Evolutionary conservation across 2,888 invertebrate genomes (phyloP), one percentile per base, ranked within the genome.

Genomic region (Eupsilia transversa): DNA sequence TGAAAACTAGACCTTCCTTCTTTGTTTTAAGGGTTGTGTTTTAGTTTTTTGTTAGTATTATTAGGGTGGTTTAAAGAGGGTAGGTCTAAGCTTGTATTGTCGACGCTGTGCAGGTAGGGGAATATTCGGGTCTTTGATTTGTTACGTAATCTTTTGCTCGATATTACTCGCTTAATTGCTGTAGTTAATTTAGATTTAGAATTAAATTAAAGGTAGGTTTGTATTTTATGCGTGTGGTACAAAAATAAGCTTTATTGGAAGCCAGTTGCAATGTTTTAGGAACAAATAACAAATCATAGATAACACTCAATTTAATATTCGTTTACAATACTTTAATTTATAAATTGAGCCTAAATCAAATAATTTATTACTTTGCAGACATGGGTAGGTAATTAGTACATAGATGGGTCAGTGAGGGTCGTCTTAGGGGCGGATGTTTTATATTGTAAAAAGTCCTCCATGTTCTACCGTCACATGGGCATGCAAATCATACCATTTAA

Each of bases 111-210:
- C 89, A 92, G 92, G 93, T 92, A 88, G 91, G 85, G 86, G 83
- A 78, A 82, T 86, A 85, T 86, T 88, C 79, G 88, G 89, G 89
- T 63, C 91, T 94, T 94, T 94, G 94, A 94, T 94, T 94, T 94
- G 93, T 94, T 84, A 88, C 86, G 92, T 92, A 93, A 93, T 94
- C 92, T 91, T 85, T 86, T 86, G 88, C 88, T 89, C 89, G 87
- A 90, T 91, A 92, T 91, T 90, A 87, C 88, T 87, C 83, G 80
- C 84, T 88, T 90, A 90, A 90, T 91, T 90, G 87, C 86, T 86
- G 89, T 78, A 78, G 77, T 91, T 91, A 89, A 90, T 88, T 90
- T 87, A 83, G 87, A 86, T 86, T 80, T 73, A 54, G 86, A 87
- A 81, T 76, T 80, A 85, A 83, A 77, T 78, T 72, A 64, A 30